Evolutionary conservation across 2,113 vertebrate species (phyloP), one percentile per base, ranked within the genome.

Genomic region (Vanacampus margaritifer): DNA sequence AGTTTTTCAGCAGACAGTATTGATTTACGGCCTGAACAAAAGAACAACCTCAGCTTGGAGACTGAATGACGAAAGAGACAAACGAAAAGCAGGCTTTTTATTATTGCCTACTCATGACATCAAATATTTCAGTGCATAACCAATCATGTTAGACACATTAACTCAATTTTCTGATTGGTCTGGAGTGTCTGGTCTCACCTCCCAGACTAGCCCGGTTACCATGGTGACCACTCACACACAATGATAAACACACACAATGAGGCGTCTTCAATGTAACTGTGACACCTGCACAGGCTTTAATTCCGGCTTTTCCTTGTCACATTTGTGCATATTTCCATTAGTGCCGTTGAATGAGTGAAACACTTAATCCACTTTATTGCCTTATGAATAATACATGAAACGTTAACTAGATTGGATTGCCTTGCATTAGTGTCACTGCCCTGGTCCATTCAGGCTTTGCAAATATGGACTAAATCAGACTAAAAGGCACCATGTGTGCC

Each of bases 321-420:
- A 67, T 73, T 71, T 13, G 6, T 39, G 54, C n/a, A 51, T 12
- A 51, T 69, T 78, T 80, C 58, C 66, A 72, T 58, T 68, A 62
- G 80, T 6, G 57, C 16, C 13, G 28, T 16, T 72, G 65, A 77
- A 63, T 74, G 68, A 83, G 51, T 35, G 67, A 78, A 83, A 69
- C 70, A 78, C 69, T 81, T 89, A 76, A 89, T 86, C 74, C 80
- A 79, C 85, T 90, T 87, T 84, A 82, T 74, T 65, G 9, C 41
- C 76, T 79, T 23, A 84, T 90, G 79, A 85, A 88, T 90, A 81
- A 88, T 90, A 75, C 6, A 90, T 86, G 81, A 6, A 6, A 57
- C 72, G 53, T 35, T 85, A 79, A 85, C 69, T 81, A 45, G 81
- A 88, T 83, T 89, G 78, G 74, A 73, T 73, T 84, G 72, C 63